A percentile compares a stretch with the other conserved stretches of the same genome.
These are phyloP conservation scores for Oryctes rhinoceros DNA, from an alignment of 1,140 invertebrate genomes.

Conservation along the genomic window DNA sequence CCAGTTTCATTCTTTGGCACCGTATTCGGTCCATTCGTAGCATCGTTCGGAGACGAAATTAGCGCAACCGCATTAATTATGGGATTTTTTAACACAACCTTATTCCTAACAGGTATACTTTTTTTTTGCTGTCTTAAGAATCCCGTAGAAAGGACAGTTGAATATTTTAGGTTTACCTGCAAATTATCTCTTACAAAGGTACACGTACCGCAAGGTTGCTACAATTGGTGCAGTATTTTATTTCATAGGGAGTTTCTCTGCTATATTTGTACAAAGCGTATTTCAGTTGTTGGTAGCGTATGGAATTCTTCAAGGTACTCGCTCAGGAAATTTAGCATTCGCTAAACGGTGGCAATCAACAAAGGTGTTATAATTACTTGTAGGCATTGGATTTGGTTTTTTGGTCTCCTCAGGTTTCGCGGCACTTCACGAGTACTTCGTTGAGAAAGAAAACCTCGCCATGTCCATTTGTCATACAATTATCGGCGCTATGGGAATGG, in stretches of 20 bases:
- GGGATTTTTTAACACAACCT: neutral
- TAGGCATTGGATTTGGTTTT: constrained; percentile 65
- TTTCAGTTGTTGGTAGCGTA: constrained; percentile 65
- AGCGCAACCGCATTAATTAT: neutral
- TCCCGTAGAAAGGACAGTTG: neutral
- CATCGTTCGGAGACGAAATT: neutral
- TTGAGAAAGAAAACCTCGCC: constrained; percentile 66
- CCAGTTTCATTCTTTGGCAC: constrained; percentile 43
- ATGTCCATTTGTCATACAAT: constrained; percentile 69
- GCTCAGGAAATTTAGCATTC: neutral
- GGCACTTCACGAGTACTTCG: constrained; percentile 68
- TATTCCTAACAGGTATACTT: constrained; percentile 65
- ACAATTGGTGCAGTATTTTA: constrained; percentile 65
- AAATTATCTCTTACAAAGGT: constrained; percentile 65
- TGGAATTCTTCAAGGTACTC: constrained; percentile 61
- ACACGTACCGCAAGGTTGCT: constrained; percentile 66
- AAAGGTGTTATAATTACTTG: neutral
- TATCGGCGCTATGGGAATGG: constrained; percentile 66
- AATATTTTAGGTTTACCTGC: constrained; percentile 63
- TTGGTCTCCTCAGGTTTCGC: constrained; percentile 68
- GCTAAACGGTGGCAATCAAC: neutral
- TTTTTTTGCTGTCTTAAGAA: neutral
- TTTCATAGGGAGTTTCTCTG: constrained; percentile 63
- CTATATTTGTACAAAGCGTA: constrained; percentile 65
- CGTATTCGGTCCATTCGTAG: constrained; percentile 41